Base-by-base conservation (phyloP, 2,797 vertebrate species). In the Anguilla obscura region DNA sequence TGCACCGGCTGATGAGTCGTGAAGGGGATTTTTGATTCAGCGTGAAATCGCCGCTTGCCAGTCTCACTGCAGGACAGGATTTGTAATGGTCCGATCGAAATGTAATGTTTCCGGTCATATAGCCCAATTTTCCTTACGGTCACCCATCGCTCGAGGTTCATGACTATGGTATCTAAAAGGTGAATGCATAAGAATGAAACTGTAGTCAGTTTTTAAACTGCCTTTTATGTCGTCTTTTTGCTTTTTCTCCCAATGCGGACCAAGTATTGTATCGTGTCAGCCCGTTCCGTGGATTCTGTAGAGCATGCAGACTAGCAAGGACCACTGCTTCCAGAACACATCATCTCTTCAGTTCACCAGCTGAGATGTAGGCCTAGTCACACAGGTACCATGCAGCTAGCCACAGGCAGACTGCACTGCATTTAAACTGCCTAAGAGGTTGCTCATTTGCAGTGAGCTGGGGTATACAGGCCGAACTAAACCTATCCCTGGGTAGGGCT, bases 21-120 rank as follows among this genome's bases (percentile, higher is more conserved):
- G 36, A 80, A 80, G 76, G 76, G 18, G 76, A 45, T 80, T 36
- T 69, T 80, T 45, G 18, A 48, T 80, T 80, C 30, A 45, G 69
- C 24, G 76, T 48, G 71, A 76, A 76, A 36, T 36, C 1, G 27
- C 1, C 33, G 0, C 36, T 7, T 1, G 76, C 40, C 3, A 45
- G 3, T 8, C 40, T 45, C 0, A 40, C 74, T 40, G 33, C 30
- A 45, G 30, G 36, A 40, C 74, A 40, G 69, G 69, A 5, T 40
- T 79, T 40, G 74, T 79, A 16, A 16, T 79, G 33, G 14, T 3
- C 12, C 4, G 33, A 40, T 18, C 74, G 12, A 36, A 71, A 27
- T 71, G n/a, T 12, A 8, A 52, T 8, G 1, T 52, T 52, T 52
- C 50, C 7, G 50, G 50, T 52, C 50, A 45, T 45, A 5, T 45